Conservation (phyloP, 2,113 vertebrate genomes). For the Mus musculus region DNA sequence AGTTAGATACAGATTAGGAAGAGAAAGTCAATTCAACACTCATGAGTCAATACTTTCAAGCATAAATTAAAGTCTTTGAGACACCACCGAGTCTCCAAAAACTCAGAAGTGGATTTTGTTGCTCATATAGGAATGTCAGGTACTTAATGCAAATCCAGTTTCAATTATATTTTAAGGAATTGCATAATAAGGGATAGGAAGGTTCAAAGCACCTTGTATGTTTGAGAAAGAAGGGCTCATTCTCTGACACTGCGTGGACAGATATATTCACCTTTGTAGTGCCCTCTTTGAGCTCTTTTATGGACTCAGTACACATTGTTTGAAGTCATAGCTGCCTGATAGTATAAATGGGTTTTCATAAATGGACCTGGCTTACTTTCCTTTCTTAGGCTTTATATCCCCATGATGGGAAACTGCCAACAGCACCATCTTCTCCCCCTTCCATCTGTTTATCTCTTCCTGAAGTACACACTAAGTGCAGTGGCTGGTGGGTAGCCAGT, state of each 20-base stretch:
- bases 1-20: neutral
- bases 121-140: neutral
- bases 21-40: neutral
- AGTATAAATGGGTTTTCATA: neutral
- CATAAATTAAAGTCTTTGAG: neutral
- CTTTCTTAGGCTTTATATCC: neutral
- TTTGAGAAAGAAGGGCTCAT: neutral
- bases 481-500: neutral
- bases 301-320: neutral
- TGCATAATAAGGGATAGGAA: neutral
- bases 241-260: neutral
- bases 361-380: neutral
- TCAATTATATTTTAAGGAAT: neutral
- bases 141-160: constrained; percentile 1
- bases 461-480: neutral
- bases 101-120: neutral
- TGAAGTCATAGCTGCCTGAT: neutral
- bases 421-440: neutral
- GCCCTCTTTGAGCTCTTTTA: neutral
- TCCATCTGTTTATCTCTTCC: neutral
- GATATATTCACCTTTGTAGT: neutral
- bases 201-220: neutral
- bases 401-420: neutral
- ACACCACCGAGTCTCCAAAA: neutral
- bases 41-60: neutral